These are phyloP conservation scores for Apogon talboti DNA, from an alignment of 2,797 vertebrate species.

Conservation along the genomic window DNA sequence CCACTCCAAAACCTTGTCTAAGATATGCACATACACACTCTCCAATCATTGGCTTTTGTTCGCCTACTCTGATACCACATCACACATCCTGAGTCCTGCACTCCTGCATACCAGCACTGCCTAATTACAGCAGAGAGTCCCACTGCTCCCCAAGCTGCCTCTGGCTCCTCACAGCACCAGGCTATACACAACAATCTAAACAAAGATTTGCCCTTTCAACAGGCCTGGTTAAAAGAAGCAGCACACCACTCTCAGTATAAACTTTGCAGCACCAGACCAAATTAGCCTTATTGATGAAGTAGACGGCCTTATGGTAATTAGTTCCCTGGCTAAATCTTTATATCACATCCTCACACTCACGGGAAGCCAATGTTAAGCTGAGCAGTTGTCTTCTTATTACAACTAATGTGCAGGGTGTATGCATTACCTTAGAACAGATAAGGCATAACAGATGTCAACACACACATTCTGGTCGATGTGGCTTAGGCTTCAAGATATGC, in stretches of 20 bases:
- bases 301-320: constrained; percentile 57
- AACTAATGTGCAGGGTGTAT: constrained; percentile 40
- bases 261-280: constrained; percentile 56
- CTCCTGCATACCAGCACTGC: constrained; percentile 60
- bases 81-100: constrained; percentile 59
- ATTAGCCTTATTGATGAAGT: constrained; percentile 69
- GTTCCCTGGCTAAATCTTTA: constrained; percentile 56
- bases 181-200: constrained; percentile 67
- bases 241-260: constrained; percentile 56
- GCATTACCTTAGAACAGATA: constrained; percentile 49
- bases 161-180: constrained; percentile 52
- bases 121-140: constrained; percentile 72
- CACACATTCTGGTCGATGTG: constrained; percentile 43
- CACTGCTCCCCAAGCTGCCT: constrained; percentile 53
- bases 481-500: constrained; percentile 53
- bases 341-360: constrained; percentile 39
- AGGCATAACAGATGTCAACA: constrained; percentile 53
- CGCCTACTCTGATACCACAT: constrained; percentile 68
- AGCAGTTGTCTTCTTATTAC: constrained; percentile 46
- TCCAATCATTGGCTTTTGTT: constrained; percentile 48
- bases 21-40: constrained; percentile 32
- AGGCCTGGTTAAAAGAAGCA: constrained; percentile 59
- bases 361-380: constrained; percentile 36
- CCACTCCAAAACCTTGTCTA: constrained; percentile 32
- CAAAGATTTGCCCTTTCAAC: constrained; percentile 71